Evolutionary conservation across 1,140 invertebrate species (phyloP).

Genomic region (Sitobion miscanthi): DNA sequence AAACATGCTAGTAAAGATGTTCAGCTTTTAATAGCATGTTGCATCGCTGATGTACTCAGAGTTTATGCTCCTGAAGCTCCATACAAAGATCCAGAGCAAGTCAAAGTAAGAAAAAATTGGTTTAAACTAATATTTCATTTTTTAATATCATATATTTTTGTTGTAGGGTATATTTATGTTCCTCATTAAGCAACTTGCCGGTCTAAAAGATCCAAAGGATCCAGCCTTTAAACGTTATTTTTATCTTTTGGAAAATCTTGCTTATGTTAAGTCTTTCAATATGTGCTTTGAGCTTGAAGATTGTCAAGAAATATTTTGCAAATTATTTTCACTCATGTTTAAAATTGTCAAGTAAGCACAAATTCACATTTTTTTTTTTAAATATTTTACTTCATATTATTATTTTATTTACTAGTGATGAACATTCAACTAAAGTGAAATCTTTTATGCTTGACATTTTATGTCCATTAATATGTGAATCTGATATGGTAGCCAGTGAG

Average conservation of each 20-base stretch:
- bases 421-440: slow-evolving; percentile 94
- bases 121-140: slow-evolving; percentile 38
- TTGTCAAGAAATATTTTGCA: slow-evolving; percentile 95
- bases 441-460: slow-evolving; percentile 96
- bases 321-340: slow-evolving; percentile 94
- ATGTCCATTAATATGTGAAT: slow-evolving; percentile 91
- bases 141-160: neutral
- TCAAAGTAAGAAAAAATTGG: slow-evolving; percentile 69
- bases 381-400: slow-evolving; percentile 22
- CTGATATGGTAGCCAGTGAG: slow-evolving; percentile 93
- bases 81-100: slow-evolving; percentile 92
- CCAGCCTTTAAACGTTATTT: slow-evolving; percentile 98
- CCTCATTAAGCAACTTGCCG: slow-evolving; percentile 91
- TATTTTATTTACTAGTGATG: slow-evolving; percentile 74
- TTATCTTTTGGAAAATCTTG: slow-evolving; percentile 93
- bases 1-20: slow-evolving; percentile 91
- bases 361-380: neutral
- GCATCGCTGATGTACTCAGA: slow-evolving; percentile 94
- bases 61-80: slow-evolving; percentile 99
- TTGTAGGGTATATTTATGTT: slow-evolving; percentile 90
- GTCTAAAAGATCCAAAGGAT: slow-evolving; percentile 94
- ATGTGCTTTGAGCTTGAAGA: slow-evolving; percentile 98
- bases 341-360: slow-evolving; percentile 89
- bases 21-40: slow-evolving; percentile 92
- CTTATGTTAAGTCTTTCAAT: slow-evolving; percentile 98